These are phyloP conservation scores for Drosophila navojoa DNA, from an alignment of 1,140 invertebrate species.

Conservation along the genomic window DNA sequence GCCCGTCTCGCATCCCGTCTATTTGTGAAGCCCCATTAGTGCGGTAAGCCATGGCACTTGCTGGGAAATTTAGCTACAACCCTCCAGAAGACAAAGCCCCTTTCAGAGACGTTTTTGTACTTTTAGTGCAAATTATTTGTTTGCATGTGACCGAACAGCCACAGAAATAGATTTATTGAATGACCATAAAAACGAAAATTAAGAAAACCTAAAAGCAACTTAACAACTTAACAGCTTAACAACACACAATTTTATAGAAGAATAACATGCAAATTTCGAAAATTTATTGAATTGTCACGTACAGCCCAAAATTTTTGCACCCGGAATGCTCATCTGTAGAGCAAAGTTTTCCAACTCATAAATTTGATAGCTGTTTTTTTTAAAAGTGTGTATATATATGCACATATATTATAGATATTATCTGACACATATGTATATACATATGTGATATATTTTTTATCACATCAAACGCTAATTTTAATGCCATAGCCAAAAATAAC, in stretches of 20 bases:
- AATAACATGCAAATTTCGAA: constrained; percentile 21
- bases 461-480: constrained; percentile 1
- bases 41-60: constrained; percentile 27
- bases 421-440: background rate
- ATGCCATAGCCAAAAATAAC: constrained; percentile 59
- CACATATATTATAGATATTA: constrained; percentile 25
- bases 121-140: constrained; percentile 65
- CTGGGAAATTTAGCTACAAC: constrained; percentile 1
- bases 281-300: constrained; percentile 39
- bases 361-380: constrained; percentile 37
- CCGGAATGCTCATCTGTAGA: constrained; percentile 23
- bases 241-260: constrained; percentile 43
- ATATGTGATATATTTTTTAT: constrained; percentile 18
- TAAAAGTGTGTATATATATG: background rate
- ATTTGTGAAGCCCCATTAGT: constrained; percentile 56
- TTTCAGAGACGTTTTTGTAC: constrained; percentile 42
- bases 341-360: constrained; percentile 43
- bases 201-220: constrained; percentile 8
- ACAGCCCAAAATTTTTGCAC: constrained; percentile 9
- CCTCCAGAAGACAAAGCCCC: background rate
- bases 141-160: constrained; percentile 56
- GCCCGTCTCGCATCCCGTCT: constrained; percentile 1
- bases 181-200: constrained; percentile 34
- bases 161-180: constrained; percentile 64
- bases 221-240: constrained; percentile 13